Base-by-base conservation (phyloP, 2,797 vertebrate genomes). In the Trachurus trachurus region DNA sequence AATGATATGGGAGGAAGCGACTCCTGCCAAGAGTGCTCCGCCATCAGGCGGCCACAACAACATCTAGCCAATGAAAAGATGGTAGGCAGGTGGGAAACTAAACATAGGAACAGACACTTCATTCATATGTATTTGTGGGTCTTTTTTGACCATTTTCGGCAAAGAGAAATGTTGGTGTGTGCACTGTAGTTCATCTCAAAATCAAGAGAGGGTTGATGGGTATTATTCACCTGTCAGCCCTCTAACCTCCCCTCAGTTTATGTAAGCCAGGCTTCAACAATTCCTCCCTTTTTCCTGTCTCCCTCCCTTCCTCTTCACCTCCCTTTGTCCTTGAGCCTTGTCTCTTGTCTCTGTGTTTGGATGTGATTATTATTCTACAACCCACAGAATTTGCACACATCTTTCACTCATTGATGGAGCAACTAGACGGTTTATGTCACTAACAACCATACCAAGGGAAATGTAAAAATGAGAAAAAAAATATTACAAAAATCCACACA, bases 21-120 rank as follows among this genome's bases (percentile, higher is more conserved):
- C 76, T 96, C 90, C 47, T 92, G 53, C 72, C 93, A 95, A 37
- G 87, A 82, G 76, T 99, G 98, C 58, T 99, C 98, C 72, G 95
- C 94, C 53, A 98, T 95, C 66, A 98, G 85, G 39, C 96, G 95
- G 45, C 98, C 98, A 94, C 98, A 99, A 69, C 93, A 97, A 86
- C 98, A 99, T 88, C 98, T 99, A 88, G 57, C 78, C 10, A 87
- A 61, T 94, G 86, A 69, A 88, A 29, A 90, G 16, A 78, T 52
- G 59, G 4, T 59, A 0, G 50, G 44, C 37, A 76, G 54, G 37
- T 29, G 22, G 5, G 31, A 57, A 44, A 31, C 26, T 26, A 42
- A 19, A 54, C 34, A 16, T 4, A 52, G 11, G 39, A 39, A 42
- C 2, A 71, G 7, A 49, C 17, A 69, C 3, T n/a, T 58, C 5